Conservation (phyloP, 2,113 vertebrate genomes). For the Genyomyrus donnyi region DNA sequence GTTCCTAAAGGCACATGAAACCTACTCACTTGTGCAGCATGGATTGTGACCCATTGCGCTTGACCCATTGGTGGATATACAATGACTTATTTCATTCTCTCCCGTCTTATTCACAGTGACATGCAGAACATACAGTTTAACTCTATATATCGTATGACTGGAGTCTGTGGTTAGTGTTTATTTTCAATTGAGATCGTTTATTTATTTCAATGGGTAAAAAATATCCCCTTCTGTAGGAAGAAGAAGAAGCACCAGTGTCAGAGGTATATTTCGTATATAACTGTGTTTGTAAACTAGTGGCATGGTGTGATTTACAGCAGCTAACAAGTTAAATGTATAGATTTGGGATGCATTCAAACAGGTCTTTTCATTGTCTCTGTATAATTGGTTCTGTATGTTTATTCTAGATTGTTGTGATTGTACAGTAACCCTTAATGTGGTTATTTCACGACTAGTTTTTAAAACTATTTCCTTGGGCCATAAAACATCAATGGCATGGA, state of each 20-base stretch:
- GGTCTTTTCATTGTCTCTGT: not conserved
- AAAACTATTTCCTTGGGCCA: not conserved
- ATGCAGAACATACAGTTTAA: not conserved
- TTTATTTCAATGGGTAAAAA: conserved; percentile 17
- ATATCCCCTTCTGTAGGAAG: conserved; percentile 47
- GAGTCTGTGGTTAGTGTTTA: not conserved
- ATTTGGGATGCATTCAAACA: not conserved
- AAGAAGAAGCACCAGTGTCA: conserved; percentile 52
- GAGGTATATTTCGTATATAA: conserved; percentile 50
- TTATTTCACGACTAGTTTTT: not conserved
- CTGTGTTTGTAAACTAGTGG: not conserved
- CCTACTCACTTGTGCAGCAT: conserved; percentile 36
- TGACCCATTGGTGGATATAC: conserved; percentile 17
- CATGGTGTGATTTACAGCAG: not conserved
- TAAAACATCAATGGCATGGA: not conserved
- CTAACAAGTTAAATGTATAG: not conserved
- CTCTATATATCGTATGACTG: not conserved
- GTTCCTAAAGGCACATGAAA: not conserved
- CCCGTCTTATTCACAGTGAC: conserved; percentile 2
- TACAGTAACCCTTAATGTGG: not conserved
- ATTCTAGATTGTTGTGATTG: not conserved
- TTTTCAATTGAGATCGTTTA: conserved; percentile 4
- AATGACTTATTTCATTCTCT: not conserved
- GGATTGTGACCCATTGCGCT: conserved; percentile 17
- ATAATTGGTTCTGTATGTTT: not conserved